phyloP scores from a whole-genome alignment of 2,113 vertebrate genomes.

The Oplegnathus fasciatus region DNA sequence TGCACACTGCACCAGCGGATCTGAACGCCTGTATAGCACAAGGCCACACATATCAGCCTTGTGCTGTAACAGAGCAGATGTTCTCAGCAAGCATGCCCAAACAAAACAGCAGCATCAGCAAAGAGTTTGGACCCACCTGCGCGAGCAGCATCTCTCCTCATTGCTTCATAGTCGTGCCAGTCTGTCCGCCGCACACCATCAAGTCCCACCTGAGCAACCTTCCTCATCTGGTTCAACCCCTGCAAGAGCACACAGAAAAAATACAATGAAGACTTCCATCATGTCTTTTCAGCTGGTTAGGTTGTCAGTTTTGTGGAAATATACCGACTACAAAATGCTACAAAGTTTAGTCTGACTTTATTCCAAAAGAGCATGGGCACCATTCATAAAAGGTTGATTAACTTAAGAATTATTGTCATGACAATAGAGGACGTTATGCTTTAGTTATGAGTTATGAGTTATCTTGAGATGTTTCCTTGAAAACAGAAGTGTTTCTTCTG shows the following conservation, averaged over 20 bases:
- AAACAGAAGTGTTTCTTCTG: background rate
- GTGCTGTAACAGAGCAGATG: slow-evolving; percentile 33
- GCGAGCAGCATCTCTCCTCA: slow-evolving; percentile 88
- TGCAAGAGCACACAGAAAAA: slow-evolving; percentile 63
- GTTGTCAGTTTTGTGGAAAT: background rate
- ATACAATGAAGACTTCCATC: background rate
- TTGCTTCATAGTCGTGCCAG: slow-evolving; percentile 92
- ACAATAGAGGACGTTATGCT: no score
- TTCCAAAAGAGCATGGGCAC: background rate
- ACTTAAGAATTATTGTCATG: background rate
- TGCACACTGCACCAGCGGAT: no score
- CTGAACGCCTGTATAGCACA: no score
- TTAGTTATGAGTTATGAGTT: background rate
- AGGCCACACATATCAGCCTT: background rate
- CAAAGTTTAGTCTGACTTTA: background rate
- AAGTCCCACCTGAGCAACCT: slow-evolving; percentile 73
- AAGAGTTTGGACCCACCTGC: slow-evolving; percentile 81
- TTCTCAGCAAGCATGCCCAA: background rate
- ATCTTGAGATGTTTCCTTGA: background rate
- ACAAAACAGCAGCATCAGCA: slow-evolving; percentile 21
- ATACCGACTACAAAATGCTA: background rate
- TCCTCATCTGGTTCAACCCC: slow-evolving; percentile 82
- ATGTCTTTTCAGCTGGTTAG: background rate
- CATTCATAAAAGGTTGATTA: background rate
- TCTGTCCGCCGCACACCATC: slow-evolving; percentile 88